Evolutionary conservation across 2,113 vertebrate species (phyloP).

Genomic region (Echinops telfairi): DNA sequence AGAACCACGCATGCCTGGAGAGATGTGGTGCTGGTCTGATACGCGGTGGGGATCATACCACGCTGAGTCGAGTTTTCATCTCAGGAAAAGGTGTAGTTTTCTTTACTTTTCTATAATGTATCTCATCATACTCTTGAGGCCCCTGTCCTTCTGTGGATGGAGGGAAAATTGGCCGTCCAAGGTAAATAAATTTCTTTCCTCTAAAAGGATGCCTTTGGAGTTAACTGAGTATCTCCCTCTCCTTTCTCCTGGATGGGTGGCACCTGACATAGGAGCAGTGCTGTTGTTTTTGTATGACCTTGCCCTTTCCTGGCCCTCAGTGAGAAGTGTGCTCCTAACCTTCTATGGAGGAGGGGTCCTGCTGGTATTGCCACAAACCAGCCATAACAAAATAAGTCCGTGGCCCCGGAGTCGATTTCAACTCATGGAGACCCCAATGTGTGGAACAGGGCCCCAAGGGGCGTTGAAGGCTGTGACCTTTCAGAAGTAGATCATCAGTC

Average conservation of each 20-base stretch:
- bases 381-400: not conserved
- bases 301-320: not conserved
- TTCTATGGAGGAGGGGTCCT: not conserved
- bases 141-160: not conserved
- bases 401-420: not conserved
- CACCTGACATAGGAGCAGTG: not conserved
- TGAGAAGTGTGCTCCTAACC: not conserved
- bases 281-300: not conserved
- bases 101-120: constrained; percentile 29
- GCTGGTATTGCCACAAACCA: not conserved
- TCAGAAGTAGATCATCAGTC: not conserved
- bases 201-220: not conserved
- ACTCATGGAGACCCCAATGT: not conserved
- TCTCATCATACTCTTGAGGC: not conserved
- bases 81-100: not conserved
- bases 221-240: constrained; percentile 2
- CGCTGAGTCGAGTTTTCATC: not conserved
- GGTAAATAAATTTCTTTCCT: not conserved
- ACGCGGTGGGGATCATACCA: too few relatives aligned
- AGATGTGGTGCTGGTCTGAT: not conserved
- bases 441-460: not conserved
- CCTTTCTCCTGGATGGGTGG: not conserved
- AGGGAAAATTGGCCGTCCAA: not conserved
- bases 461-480: not conserved
- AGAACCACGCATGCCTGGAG: not conserved